Base-by-base conservation (phyloP, 2,797 vertebrate genomes). In the Typhlichthys eigenmanni region DNA sequence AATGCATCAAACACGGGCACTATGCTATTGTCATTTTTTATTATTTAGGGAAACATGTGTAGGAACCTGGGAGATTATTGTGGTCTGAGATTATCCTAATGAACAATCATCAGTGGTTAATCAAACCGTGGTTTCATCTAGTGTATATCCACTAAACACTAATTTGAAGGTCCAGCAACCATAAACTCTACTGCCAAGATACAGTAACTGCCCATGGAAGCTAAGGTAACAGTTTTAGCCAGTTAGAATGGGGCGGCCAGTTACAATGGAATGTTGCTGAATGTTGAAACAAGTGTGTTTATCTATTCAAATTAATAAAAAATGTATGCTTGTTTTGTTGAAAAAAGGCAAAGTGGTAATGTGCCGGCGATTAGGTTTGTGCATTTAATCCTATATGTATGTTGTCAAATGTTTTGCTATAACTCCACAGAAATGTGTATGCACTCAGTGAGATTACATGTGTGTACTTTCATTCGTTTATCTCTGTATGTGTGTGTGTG, bases 151-250 rank as follows among this genome's bases (percentile, higher is more conserved):
- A 11, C 62, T 2, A 53, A 6, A 0, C 62, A 7, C 62, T 79
- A 61, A 74, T 49, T 29, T 12, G 9, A 57, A 67, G 66, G 79
- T 71, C 59, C 65, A 79, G 80, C 81, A 82, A 76, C 83, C 73
- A 52, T 48, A 70, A 85, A 84, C 76, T 85, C 92, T 86, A 92
- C 91, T 92, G 90, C 90, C 89, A 90, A 81, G 76, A 45, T 67
- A 81, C 77, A 55, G 78, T 78, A 81, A 90, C 86, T 85, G 84
- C 86, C 86, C 82, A 76, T 47, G 29, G 79, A 75, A 83, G 71
- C 69, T 62, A 60, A 71, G 76, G 71, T 59, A 66, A 61, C 56
- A 56, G 57, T 68, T 66, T 57, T 49, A 50, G 64, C 74, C 66
- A 64, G 32, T 29, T 55, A 16, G 49, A 58, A 53, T 19, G 72